Percentiles rank a stretch among this genome's conserved stretches.
phyloP scores from a whole-genome alignment of 2,113 vertebrate species.

The Pelmatolapia mariae region DNA sequence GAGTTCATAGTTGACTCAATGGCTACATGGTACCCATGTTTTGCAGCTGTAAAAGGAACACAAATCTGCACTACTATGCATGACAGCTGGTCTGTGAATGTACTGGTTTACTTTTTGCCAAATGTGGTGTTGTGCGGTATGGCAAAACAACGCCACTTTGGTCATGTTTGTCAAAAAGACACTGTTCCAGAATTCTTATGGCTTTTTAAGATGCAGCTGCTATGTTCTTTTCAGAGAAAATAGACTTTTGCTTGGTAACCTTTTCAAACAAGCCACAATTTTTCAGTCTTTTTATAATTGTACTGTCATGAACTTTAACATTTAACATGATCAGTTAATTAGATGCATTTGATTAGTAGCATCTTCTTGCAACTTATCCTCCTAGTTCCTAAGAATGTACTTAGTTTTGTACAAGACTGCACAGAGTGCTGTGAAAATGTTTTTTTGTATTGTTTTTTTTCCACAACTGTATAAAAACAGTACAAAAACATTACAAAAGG shows the following conservation, averaged over 20 bases:
- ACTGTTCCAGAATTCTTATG: not conserved
- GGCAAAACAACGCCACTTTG: not conserved
- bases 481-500: not conserved
- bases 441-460: not conserved
- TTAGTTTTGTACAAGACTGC: not conserved
- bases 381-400: not conserved
- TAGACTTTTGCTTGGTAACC: not conserved
- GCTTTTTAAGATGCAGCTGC: not conserved
- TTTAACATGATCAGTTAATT: not conserved
- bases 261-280: not conserved
- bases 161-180: not conserved
- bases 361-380: not conserved
- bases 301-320: not conserved
- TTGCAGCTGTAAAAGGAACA: not conserved
- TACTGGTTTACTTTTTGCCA: not conserved
- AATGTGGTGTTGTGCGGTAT: fast-evolving
- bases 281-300: not conserved
- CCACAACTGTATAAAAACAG: not conserved
- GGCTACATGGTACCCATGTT: not conserved
- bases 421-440: not conserved
- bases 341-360: not conserved
- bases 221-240: not conserved
- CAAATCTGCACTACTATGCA: not conserved
- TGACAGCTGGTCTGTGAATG: not conserved
- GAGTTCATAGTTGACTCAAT: not conserved